These are phyloP conservation scores for Sebastes melanostomus DNA, from an alignment of 2,797 vertebrate genomes.

Conservation along the genomic window DNA sequence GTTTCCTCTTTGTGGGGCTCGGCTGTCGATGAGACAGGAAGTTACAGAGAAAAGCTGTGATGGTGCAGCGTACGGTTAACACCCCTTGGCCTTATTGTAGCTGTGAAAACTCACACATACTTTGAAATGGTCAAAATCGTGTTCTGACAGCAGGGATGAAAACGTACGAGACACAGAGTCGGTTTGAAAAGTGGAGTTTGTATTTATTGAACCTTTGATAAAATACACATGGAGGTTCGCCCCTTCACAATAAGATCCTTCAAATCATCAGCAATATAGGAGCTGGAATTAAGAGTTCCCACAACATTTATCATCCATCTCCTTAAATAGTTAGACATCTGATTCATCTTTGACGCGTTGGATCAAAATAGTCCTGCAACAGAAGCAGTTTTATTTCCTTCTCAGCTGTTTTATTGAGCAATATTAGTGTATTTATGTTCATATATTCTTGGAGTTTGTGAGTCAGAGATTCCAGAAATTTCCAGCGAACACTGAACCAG, in stretches of 20 bases:
- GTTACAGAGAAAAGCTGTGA: neutral
- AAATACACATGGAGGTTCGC: slow-evolving; percentile 67
- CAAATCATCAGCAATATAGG: neutral
- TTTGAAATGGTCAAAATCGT: neutral
- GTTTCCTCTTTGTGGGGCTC: slow-evolving; percentile 62
- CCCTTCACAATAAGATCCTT: slow-evolving; percentile 52
- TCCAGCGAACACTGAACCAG: neutral
- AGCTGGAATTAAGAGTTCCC: neutral
- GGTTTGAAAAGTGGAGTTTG: slow-evolving; percentile 75
- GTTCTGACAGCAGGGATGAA: neutral
- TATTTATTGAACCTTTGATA: slow-evolving; percentile 75
- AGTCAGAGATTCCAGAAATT: neutral
- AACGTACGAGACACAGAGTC: slow-evolving; percentile 1
- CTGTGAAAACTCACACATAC: slow-evolving; percentile 16
- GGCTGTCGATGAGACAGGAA: slow-evolving; percentile 72
- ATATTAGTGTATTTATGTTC: neutral
- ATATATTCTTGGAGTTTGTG: slow-evolving; percentile 1
- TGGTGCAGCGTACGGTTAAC: slow-evolving; percentile 18
- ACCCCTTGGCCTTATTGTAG: neutral
- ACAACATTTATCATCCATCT: neutral
- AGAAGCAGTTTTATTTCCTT: neutral
- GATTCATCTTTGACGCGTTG: slow-evolving; percentile 11
- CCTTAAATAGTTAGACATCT: slow-evolving; percentile 12
- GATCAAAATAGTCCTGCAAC: slow-evolving; percentile 14
- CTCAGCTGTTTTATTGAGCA: neutral